Percentiles rank a stretch among this genome's conserved stretches.
Conservation (phyloP, 2,113 vertebrate genomes). For the Rhinolophus sinicus region DNA sequence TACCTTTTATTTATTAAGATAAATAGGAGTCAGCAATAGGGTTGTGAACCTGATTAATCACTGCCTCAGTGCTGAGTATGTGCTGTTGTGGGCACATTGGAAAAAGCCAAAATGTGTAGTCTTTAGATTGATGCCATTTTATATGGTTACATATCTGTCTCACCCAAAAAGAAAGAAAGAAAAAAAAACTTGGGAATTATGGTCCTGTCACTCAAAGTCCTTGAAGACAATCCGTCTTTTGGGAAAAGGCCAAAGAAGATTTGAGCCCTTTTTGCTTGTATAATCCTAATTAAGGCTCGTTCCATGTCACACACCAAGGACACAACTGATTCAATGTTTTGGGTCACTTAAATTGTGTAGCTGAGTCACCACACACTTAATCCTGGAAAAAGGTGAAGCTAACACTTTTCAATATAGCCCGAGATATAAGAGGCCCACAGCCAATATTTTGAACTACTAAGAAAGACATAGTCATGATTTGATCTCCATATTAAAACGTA, state of each 20-base stretch:
- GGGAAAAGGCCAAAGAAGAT: background rate
- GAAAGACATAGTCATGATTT: background rate
- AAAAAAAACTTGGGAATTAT: background rate
- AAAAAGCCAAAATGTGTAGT: background rate
- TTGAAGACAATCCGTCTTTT: constrained; percentile 23
- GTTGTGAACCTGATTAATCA: background rate
- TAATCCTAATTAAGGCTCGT: background rate
- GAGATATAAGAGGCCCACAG: background rate
- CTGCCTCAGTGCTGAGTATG: background rate
- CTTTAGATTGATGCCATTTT: background rate
- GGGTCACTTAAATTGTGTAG: background rate
- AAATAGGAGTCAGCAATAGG: background rate
- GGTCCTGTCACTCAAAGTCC: background rate
- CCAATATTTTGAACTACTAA: background rate
- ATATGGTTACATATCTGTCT: background rate
- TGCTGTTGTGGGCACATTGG: background rate
- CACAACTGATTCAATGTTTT: background rate
- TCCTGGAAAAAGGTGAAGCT: background rate
- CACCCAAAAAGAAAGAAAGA: background rate
- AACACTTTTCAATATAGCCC: background rate
- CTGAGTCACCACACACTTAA: constrained; percentile 1
- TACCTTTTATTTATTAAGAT: background rate
- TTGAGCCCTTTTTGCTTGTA: background rate
- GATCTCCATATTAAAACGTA: background rate
- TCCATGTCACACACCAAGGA: background rate